A percentile compares a stretch with the other conserved stretches of the same genome.
These are phyloP conservation scores for Anabas testudineus DNA, from an alignment of 2,797 vertebrate species.

Conservation along the genomic window DNA sequence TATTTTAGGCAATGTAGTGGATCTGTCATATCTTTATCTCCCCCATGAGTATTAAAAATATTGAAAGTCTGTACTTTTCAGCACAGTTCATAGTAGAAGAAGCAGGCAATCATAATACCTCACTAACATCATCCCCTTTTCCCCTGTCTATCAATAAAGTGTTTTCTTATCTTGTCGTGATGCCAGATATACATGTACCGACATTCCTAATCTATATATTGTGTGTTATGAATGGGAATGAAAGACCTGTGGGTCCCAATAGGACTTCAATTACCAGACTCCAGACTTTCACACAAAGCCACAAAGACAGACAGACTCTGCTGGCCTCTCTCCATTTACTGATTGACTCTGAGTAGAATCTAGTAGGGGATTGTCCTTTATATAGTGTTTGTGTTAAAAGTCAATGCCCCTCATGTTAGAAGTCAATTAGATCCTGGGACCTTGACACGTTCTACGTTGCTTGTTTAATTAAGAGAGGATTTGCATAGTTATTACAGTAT, in stretches of 20 bases:
- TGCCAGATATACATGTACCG: constrained; percentile 10
- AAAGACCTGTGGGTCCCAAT: constrained; percentile 62
- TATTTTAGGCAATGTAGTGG: background rate
- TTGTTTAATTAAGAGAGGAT: constrained; percentile 44
- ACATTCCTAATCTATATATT: constrained; percentile 73
- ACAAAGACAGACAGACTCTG: constrained; percentile 66
- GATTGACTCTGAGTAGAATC: constrained; percentile 55
- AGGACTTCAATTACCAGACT: constrained; percentile 78
- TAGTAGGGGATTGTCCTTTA: constrained; percentile 41
- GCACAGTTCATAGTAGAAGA: too few relatives aligned
- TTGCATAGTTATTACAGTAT: constrained; percentile 30
- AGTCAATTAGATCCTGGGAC: constrained; percentile 53
- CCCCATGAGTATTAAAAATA: too few relatives aligned
- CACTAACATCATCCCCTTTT: constrained; percentile 5
- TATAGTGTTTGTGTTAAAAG: constrained; percentile 52
- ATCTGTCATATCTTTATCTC: background rate
- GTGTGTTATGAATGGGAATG: constrained; percentile 61
- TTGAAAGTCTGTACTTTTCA: too few relatives aligned
- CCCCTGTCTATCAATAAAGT: too few relatives aligned
- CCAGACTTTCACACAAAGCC: constrained; percentile 57
- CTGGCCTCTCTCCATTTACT: constrained; percentile 58
- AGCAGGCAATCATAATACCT: background rate
- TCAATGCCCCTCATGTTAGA: constrained; percentile 61
- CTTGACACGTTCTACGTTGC: constrained; percentile 26
- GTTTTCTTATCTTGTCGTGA: constrained; percentile 25